A percentile compares a stretch with the other conserved stretches of the same genome.
phyloP scores from a whole-genome alignment of 1,140 invertebrate species.

The Macrostomum lignano region DNA sequence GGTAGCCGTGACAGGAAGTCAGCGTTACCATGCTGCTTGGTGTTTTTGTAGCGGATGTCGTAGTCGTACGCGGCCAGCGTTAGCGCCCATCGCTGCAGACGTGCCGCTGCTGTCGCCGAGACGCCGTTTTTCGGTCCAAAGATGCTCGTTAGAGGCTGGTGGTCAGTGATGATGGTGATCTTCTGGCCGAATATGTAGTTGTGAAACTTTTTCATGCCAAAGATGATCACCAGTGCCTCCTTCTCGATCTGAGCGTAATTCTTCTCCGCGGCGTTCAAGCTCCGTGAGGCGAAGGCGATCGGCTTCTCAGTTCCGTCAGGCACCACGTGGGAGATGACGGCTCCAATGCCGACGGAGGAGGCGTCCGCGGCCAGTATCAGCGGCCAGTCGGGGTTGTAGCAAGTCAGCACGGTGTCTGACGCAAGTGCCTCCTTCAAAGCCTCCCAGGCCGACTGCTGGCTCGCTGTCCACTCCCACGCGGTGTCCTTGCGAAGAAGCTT shows the following conservation, averaged over 20 bases:
- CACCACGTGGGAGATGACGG: constrained; percentile 12
- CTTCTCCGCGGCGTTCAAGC: constrained; percentile 17
- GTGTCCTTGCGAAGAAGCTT: constrained; percentile 6
- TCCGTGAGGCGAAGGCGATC: constrained; percentile 24
- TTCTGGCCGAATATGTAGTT: constrained; percentile 27
- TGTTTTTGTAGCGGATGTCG: constrained; percentile 14
- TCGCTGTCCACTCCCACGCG: constrained; percentile 5
- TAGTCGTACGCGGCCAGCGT: constrained; percentile 16
- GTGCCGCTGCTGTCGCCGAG: constrained; percentile 10
- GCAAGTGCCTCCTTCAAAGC: neutral
- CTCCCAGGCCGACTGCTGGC: constrained; percentile 4
- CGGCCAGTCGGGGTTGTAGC: constrained; percentile 12
- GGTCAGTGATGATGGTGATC: constrained; percentile 17
- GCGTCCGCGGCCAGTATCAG: constrained; percentile 16
- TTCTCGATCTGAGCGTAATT: constrained; percentile 31
- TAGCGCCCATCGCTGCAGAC: constrained; percentile 20
- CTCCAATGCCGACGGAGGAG: constrained; percentile 14
- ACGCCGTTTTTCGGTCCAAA: constrained; percentile 10
- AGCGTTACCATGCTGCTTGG: constrained; percentile 11
- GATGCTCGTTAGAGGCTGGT: constrained; percentile 17
- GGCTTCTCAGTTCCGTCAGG: constrained; percentile 12
- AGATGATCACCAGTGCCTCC: constrained; percentile 32
- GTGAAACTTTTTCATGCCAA: constrained; percentile 30
- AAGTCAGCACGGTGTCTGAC: constrained; percentile 9
- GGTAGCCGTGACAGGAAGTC: constrained; percentile 13